Evolutionary conservation across 2,888 invertebrate species (phyloP).

Genomic region (Chrysolina oricalcia): DNA sequence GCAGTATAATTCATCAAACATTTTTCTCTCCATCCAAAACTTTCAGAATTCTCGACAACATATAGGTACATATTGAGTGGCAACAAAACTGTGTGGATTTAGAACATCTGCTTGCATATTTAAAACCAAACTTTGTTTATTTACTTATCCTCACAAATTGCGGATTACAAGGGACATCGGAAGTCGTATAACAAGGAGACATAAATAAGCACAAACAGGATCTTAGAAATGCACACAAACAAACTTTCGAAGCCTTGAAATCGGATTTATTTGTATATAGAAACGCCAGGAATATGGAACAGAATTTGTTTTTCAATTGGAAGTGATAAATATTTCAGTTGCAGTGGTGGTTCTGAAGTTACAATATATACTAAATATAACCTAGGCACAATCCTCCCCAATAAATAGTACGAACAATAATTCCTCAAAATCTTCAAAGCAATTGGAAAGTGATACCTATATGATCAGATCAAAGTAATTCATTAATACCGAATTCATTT

Average conservation of each 20-base stretch:
- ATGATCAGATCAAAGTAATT: too few species aligned
- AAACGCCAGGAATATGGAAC: constrained; percentile 3
- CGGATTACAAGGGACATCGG: constrained; percentile 25
- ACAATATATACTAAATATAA: neutral
- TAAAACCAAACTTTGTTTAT: constrained; percentile 24
- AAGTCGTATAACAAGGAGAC: constrained; percentile 21
- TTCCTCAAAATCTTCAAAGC: neutral
- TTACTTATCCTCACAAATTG: constrained; percentile 28
- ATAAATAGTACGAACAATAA: neutral
- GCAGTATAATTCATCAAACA: too few species aligned
- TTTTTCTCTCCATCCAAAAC: too few species aligned
- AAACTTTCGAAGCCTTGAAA: constrained; percentile 2
- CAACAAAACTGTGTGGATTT: constrained; percentile 6
- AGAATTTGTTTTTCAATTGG: too few species aligned
- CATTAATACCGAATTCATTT: too few species aligned
- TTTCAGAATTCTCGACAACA: too few species aligned
- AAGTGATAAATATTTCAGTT: neutral
- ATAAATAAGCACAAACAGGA: constrained; percentile 26
- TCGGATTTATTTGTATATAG: constrained; percentile 15
- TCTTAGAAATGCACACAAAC: constrained; percentile 17
- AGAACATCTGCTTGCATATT: constrained; percentile 16
- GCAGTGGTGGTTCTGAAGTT: neutral
- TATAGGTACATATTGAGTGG: neutral
- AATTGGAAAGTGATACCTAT: neutral
- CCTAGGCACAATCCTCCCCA: neutral